phyloP scores from a whole-genome alignment of 2,797 vertebrate species.

The Poeciliopsis infans region DNA sequence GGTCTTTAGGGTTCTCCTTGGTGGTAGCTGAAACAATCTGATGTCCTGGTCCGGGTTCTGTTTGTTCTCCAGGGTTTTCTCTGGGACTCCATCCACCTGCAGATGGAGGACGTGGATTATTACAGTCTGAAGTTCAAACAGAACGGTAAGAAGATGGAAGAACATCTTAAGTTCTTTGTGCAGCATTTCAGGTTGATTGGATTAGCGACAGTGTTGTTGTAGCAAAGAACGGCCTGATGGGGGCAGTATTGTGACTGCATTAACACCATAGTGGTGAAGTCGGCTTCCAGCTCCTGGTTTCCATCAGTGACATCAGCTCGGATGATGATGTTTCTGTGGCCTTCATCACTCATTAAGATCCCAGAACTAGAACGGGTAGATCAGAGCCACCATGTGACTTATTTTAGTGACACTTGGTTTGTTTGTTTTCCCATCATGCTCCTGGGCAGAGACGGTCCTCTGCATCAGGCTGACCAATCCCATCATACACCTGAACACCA shows the following conservation, averaged over 20 bases:
- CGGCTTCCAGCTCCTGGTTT: background rate
- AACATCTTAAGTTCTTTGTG: background rate
- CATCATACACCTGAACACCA: conserved; percentile 66
- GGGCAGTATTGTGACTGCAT: background rate
- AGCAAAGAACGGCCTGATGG: background rate
- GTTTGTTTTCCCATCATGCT: conserved; percentile 65
- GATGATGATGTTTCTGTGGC: background rate
- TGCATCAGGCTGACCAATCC: conserved; percentile 74
- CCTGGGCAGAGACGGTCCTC: conserved; percentile 66
- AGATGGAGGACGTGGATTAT: conserved; percentile 71
- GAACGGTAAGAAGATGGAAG: conserved; percentile 27
- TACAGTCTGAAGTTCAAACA: conserved; percentile 79
- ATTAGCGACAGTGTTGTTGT: background rate
- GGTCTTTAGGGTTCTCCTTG: background rate
- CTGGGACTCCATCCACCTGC: conserved; percentile 87
- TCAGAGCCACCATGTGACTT: background rate
- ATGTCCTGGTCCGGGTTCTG: background rate
- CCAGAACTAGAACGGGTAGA: background rate
- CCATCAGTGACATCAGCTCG: background rate
- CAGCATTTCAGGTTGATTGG: background rate
- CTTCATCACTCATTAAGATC: background rate
- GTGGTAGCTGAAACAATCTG: background rate
- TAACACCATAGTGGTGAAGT: background rate
- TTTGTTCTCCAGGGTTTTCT: conserved; percentile 76
- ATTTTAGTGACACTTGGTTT: background rate